Conservation (phyloP, 2,888 invertebrate species). For the Thera obeliscata region DNA sequence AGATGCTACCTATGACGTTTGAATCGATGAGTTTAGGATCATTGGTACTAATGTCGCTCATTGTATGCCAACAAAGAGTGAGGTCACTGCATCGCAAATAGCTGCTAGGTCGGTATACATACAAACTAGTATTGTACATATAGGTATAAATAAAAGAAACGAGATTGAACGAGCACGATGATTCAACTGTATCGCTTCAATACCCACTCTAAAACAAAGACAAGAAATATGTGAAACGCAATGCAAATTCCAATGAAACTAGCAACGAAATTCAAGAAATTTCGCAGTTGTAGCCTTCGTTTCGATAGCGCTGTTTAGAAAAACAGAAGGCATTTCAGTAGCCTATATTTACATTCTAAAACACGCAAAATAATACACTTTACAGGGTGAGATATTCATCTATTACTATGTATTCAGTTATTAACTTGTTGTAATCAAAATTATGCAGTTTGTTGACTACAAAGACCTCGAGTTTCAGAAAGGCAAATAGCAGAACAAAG, state of each 20-base stretch:
- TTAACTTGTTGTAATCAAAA: conserved; percentile 9
- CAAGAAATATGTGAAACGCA: conserved; percentile 10
- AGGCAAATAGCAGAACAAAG: conserved; percentile 13
- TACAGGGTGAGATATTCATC: conserved; percentile 1
- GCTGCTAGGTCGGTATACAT: conserved; percentile 1
- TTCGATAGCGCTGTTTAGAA: background rate
- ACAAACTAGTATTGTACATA: background rate
- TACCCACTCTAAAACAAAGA: conserved; percentile 13
- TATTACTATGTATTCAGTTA: conserved; percentile 5
- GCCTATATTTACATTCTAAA: background rate
- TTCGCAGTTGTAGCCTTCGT: background rate
- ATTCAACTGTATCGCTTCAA: conserved; percentile 8
- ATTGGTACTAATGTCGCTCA: conserved; percentile 15
- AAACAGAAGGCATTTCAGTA: background rate
- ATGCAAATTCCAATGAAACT: conserved; percentile 5
- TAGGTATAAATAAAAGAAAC: conserved; percentile 15
- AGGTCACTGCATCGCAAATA: conserved; percentile 27
- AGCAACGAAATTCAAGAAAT: conserved; percentile 12
- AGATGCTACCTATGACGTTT: conserved; percentile 25
- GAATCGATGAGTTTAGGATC: conserved; percentile 37
- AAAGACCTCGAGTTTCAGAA: conserved; percentile 23
- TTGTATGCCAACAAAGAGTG: conserved; percentile 28
- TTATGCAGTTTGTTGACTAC: conserved; percentile 17
- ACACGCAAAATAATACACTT: conserved; percentile 3
- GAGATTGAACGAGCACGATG: conserved; percentile 15